These are phyloP conservation scores for Rhyzopertha dominica DNA, from an alignment of 1,140 invertebrate species.

Conservation along the genomic window DNA sequence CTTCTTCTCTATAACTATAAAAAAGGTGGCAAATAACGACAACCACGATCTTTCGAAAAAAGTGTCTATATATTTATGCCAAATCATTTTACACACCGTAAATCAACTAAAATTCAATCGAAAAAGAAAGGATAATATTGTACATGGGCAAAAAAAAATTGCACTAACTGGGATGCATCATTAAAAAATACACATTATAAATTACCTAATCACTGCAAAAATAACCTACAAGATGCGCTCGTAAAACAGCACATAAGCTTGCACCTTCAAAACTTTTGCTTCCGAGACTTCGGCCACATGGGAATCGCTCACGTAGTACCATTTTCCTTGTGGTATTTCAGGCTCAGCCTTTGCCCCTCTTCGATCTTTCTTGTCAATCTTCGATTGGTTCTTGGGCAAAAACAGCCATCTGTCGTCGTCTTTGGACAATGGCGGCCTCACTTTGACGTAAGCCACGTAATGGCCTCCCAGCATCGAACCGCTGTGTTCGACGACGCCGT, in stretches of 20 bases:
- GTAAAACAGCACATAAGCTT: slow-evolving; percentile 98
- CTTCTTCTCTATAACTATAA: no score
- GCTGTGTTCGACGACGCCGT: slow-evolving; percentile 92
- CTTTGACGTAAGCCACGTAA: slow-evolving; percentile 93
- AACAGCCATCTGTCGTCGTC: slow-evolving; percentile 64
- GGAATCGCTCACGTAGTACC: slow-evolving; percentile 92
- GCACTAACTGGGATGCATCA: no score
- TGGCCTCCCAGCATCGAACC: slow-evolving; percentile 88
- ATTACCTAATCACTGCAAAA: no score
- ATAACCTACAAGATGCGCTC: slow-evolving; percentile 77
- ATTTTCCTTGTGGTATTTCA: slow-evolving; percentile 66
- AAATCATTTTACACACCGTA: no score
- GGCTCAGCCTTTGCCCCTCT: slow-evolving; percentile 40
- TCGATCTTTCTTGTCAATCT: slow-evolving; percentile 43
- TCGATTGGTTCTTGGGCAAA: slow-evolving; percentile 54
- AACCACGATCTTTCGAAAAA: no score
- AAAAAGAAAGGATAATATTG: no score
- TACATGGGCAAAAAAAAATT: no score
- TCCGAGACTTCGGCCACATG: slow-evolving; percentile 76
- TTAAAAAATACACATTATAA: no score
- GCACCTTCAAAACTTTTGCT: slow-evolving; percentile 71
- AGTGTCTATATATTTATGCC: no score
- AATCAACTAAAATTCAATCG: no score
- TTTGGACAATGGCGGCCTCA: slow-evolving; percentile 53
- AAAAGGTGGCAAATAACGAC: no score